Conservation (phyloP, 1,140 invertebrate species). For the Anoplolepis gracilipes region DNA sequence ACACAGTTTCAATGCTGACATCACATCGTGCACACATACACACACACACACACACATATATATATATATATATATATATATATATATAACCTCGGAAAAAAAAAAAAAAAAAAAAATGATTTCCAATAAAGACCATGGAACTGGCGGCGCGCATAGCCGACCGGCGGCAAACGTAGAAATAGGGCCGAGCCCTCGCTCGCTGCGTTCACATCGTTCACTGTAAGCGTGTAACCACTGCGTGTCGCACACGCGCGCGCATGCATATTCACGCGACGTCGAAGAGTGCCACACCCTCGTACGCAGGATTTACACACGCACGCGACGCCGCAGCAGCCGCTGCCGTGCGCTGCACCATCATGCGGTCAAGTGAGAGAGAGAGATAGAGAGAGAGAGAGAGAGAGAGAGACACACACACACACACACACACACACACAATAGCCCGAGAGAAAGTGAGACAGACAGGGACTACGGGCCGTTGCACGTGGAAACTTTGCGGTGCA, state of each 20-base stretch:
- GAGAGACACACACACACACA: too few relatives aligned
- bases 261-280: conserved; percentile 71
- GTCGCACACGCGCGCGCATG: conserved; percentile 52
- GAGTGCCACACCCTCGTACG: conserved; percentile 72
- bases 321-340: conserved; percentile 67
- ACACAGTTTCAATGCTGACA: conserved; percentile 1
- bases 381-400: conserved; percentile 1
- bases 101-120: conserved; percentile 48
- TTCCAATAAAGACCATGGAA: conserved; percentile 32
- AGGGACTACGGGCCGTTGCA: conserved; percentile 51
- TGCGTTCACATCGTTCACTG: conserved; percentile 1
- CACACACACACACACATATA: too few relatives aligned
- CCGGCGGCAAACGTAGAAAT: conserved; percentile 39
- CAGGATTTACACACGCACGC: conserved; percentile 75
- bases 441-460: conserved; percentile 18
- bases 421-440: too few relatives aligned
- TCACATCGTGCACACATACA: too few relatives aligned
- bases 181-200: conserved; percentile 16
- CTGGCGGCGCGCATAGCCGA: background rate
- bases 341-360: conserved; percentile 66
- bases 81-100: conserved; percentile 1
- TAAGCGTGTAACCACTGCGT: conserved; percentile 33
- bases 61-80: too few relatives aligned
- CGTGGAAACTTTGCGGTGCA: conserved; percentile 75
- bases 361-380: conserved; percentile 48